Base-by-base conservation (phyloP, 1,140 invertebrate species). In the Bemisia tabaci region DNA sequence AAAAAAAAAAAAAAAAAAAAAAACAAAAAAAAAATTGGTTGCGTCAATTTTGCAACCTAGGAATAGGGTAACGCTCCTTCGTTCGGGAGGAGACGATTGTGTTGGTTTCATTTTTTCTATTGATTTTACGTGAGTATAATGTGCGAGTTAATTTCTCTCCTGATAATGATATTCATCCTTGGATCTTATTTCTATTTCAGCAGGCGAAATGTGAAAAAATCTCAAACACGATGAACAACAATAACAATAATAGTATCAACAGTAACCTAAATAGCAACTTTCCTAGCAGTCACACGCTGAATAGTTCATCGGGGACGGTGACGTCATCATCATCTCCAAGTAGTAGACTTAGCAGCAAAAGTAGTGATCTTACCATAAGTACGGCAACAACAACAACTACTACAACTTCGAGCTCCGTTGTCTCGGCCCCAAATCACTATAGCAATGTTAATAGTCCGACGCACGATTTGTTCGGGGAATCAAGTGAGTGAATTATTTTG, bases 231-330 rank as follows among this genome's bases (percentile, higher is more conserved):
- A 9, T 48, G 17, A 48, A 48, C 17, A 48, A 48, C 17, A 48
- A 48, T 17, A 48, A 48, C 17, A 48, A 48, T 17, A 26, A 63
- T 24, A 63, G 25, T n/a, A 63, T 63, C 21, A 63, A 63, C 25
- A 26, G 25, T 63, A 26, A 63, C 25, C 22, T 24, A 22, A 63
- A 63, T 63, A 22, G 21, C n/a, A 63, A 63, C n/a, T 61, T 25
- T 9, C 5, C 24, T 61, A n/a, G 60, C 24, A 61, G 22, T 23
- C 60, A 22, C n/a, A 5, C 60, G n/a, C 60, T 61, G n/a, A 61
- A 23, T 23, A 25, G 60, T 61, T 22, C 22, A 61, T 61, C 60
- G 12, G 24, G 24, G n/a, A 61, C 22, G n/a, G 22, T 23, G 5
- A 26, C 22, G 12, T 26, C 60, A 9, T 62, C 22, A 5, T 62